Conservation (phyloP, 2,797 vertebrate genomes). For the Bryconaethiops microstoma region DNA sequence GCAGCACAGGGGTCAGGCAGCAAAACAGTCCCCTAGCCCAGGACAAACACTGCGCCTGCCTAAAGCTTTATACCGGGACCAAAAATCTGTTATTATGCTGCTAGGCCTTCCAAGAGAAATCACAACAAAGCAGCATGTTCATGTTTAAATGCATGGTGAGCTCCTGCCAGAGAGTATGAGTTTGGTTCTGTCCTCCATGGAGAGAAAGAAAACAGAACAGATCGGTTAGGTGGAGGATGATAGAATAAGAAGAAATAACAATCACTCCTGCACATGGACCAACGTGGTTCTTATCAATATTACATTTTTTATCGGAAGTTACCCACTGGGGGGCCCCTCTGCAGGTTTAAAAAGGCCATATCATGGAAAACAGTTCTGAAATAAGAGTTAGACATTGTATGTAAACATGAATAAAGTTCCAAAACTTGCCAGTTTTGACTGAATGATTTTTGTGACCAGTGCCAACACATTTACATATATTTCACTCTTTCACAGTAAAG, state of each 20-base stretch:
- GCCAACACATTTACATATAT: too few species aligned
- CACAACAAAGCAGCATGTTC: conserved; percentile 41
- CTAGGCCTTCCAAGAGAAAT: conserved; percentile 53
- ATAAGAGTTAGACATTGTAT: neutral
- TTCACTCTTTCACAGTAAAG: too few species aligned
- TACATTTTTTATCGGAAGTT: conserved; percentile 5
- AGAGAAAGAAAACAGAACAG: conserved; percentile 48
- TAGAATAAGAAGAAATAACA: conserved; percentile 24
- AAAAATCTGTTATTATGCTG: conserved; percentile 51
- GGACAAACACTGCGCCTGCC: conserved; percentile 24
- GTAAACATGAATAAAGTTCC: neutral
- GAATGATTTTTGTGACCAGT: too few species aligned
- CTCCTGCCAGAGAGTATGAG: conserved; percentile 31
- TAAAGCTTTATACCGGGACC: conserved; percentile 36
- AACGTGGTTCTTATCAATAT: conserved; percentile 16
- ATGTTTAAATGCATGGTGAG: conserved; percentile 52
- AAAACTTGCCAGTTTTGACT: neutral
- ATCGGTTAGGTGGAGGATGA: conserved; percentile 18
- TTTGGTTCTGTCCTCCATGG: conserved; percentile 25
- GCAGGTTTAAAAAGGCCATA: neutral
- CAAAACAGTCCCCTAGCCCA: conserved; percentile 37
- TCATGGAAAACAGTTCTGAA: neutral
- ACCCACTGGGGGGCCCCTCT: neutral
- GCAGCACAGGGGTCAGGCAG: conserved; percentile 24
- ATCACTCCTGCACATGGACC: conserved; percentile 11